A percentile compares a stretch with the other conserved stretches of the same genome.
Conservation (phyloP, 2,888 invertebrate genomes). For the Apamea monoglypha region DNA sequence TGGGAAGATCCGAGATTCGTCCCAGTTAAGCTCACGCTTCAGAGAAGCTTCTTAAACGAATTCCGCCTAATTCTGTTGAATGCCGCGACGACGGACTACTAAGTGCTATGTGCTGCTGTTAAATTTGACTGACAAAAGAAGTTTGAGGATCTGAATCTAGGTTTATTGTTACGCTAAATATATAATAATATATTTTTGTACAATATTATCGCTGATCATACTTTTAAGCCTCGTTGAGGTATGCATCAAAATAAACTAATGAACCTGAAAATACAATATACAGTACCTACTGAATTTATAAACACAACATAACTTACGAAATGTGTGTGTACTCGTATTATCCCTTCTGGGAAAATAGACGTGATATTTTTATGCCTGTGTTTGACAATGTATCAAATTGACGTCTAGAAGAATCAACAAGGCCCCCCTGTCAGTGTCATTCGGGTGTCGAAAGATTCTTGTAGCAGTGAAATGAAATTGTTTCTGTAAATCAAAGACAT, state of each 20-base stretch:
- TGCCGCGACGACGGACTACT: conserved; percentile 25
- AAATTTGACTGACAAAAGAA: conserved; percentile 34
- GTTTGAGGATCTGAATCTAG: conserved; percentile 25
- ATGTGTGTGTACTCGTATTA: background rate
- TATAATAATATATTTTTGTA: background rate
- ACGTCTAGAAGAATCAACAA: background rate
- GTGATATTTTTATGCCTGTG: no score
- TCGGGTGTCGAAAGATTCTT: no score
- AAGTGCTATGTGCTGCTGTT: conserved; percentile 17
- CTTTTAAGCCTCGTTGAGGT: background rate
- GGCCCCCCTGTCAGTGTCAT: no score
- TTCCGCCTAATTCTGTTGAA: conserved; percentile 43
- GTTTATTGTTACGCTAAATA: conserved; percentile 18
- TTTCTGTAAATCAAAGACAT: no score
- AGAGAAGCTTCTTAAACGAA: conserved; percentile 41
- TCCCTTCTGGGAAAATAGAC: background rate
- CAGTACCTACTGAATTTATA: background rate
- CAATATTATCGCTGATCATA: background rate
- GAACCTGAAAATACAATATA: no score
- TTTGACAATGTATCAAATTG: no score
- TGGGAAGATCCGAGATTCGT: conserved; percentile 14
- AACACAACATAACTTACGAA: background rate
- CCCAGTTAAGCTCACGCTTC: conserved; percentile 29
- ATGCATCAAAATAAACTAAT: background rate
- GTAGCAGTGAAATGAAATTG: no score